Evolutionary conservation across 2,888 invertebrate genomes (phyloP), one percentile per base, ranked within the genome.

Genomic region (Phaonia tiefii): DNA sequence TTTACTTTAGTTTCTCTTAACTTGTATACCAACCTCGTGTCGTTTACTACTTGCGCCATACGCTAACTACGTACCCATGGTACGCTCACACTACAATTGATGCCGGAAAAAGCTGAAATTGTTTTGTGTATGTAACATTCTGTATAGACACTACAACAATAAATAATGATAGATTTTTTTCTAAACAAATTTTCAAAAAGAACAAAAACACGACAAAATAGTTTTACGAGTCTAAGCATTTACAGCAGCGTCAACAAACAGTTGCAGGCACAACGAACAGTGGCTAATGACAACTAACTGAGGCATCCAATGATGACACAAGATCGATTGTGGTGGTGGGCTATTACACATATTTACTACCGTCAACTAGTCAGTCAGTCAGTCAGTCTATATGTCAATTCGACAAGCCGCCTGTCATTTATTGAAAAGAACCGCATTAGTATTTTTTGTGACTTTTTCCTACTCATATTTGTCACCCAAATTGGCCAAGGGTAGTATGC

Each of bases 191-290:
- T 73, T 49, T 17, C 49, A 49, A 31, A 15, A 63, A 13, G 49
- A 37, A 66, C 49, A 22, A 70, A 31, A 31, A 49, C 31, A 60
- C 60, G 60, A 60, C 67, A 67, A 67, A 49, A 67, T 67, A 67
- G 46, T 54, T 67, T 69, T 69, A 69, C 39, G 54, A 69, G 39
- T 69, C 69, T 22, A 54, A 54, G 54, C 49, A 51, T 67, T 49
- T 49, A 51, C 49, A 67, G 39, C 42, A 63, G 44, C 44, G 13
- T 5, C 3, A 31, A 44, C 44, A 13, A 44, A 44, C 39, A 37
- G 60, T 15, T 17, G 39, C 60, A 13, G 22, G 31, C 17, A 37
- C 20, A 22, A 39, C 22, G 42, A n/a, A 39, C 63, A 63, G 63
- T 63, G 63, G 63, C 63, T 63, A 63, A 63, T 63, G 63, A 63